These are phyloP conservation scores for Siniperca knerii DNA, from an alignment of 2,113 vertebrate genomes.

Conservation along the genomic window DNA sequence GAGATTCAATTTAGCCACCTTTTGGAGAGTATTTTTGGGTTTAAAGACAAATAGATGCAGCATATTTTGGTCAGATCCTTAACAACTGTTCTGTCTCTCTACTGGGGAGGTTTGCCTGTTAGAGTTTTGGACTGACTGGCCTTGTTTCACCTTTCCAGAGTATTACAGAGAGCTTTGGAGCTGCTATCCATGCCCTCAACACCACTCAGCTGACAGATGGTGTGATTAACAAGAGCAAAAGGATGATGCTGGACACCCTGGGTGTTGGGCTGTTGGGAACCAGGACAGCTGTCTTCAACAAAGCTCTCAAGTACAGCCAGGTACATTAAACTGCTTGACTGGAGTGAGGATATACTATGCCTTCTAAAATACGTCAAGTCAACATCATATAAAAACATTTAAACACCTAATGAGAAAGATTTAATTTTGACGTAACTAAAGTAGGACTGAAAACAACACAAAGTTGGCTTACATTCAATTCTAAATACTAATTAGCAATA, in stretches of 20 bases:
- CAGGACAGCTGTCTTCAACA: slow-evolving; percentile 88
- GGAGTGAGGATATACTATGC: too few species aligned
- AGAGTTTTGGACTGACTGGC: neutral
- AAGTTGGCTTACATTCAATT: neutral
- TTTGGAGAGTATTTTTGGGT: neutral
- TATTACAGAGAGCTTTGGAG: slow-evolving; percentile 92
- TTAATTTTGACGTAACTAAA: neutral
- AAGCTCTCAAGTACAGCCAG: slow-evolving; percentile 88
- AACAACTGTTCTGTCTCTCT: neutral
- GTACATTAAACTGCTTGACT: slow-evolving; percentile 75
- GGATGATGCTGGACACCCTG: slow-evolving; percentile 95
- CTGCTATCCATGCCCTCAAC: slow-evolving; percentile 85
- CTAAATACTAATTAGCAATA: too few species aligned
- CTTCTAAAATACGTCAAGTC: neutral
- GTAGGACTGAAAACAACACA: neutral
- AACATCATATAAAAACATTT: neutral
- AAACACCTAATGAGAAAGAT: neutral
- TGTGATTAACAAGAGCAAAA: slow-evolving; percentile 90
- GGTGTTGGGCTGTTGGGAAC: slow-evolving; percentile 92
- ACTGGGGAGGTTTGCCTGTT: slow-evolving; percentile 7
- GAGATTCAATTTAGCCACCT: neutral
- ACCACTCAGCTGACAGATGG: slow-evolving; percentile 87
- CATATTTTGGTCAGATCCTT: neutral
- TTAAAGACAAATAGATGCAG: neutral
- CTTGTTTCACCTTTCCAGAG: slow-evolving; percentile 77